Evolutionary conservation across 2,113 vertebrate genomes (phyloP).

Genomic region (Sphyrna mokarran): DNA sequence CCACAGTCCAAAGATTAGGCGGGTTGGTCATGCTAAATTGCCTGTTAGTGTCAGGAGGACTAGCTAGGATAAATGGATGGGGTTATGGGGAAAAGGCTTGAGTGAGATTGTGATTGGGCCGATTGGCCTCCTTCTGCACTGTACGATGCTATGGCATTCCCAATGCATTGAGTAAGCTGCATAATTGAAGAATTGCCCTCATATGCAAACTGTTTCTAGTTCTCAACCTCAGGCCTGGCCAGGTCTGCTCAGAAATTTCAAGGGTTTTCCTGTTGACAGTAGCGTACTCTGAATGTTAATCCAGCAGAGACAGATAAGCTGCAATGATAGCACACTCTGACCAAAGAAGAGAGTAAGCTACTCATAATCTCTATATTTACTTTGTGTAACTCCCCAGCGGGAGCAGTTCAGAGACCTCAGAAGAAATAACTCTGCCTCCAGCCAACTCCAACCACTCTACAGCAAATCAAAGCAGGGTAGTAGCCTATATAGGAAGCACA

Average conservation of each 20-base stretch:
- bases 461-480: too few species aligned
- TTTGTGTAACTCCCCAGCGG: not conserved
- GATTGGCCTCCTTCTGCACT: too few species aligned
- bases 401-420: not conserved
- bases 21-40: too few species aligned
- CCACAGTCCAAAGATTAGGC: too few species aligned
- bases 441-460: not conserved
- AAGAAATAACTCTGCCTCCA: not conserved
- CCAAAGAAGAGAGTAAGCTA: not conserved
- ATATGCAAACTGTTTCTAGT: not conserved
- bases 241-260: not conserved
- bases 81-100: too few species aligned
- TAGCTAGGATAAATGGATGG: too few species aligned
- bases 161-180: not conserved
- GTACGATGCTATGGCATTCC: too few species aligned
- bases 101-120: too few species aligned
- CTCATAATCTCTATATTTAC: not conserved
- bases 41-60: too few species aligned
- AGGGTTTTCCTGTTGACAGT: not conserved
- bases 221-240: not conserved
- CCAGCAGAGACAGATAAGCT: not conserved
- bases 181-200: not conserved
- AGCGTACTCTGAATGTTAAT: not conserved
- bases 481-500: too few species aligned
- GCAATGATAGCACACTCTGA: not conserved